phyloP scores from a whole-genome alignment of 2,113 vertebrate species.

The rabbit (Oryctolagus cuniculus) region DNA sequence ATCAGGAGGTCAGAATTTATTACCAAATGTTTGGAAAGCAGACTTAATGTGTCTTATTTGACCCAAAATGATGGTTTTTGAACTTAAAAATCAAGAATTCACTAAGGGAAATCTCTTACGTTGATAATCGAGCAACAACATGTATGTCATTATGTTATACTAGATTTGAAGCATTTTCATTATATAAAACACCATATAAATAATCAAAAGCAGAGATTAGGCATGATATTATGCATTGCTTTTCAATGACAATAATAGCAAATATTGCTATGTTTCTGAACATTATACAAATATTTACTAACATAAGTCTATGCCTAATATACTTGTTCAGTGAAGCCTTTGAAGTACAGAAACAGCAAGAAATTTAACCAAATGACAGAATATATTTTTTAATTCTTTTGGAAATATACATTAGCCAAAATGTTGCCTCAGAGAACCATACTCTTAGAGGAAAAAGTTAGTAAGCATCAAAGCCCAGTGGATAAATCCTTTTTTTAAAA shows the following conservation, averaged over 20 bases:
- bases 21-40: conserved; percentile 71
- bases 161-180: conserved; percentile 35
- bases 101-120: conserved; percentile 49
- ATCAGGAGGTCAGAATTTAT: conserved; percentile 57
- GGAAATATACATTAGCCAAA: conserved; percentile 29
- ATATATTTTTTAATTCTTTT: conserved; percentile 36
- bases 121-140: conserved; percentile 52
- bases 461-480: background rate
- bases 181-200: background rate
- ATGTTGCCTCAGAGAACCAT: background rate
- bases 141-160: background rate
- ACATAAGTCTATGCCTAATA: background rate
- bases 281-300: conserved; percentile 54
- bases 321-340: background rate
- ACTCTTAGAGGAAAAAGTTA: conserved; percentile 25
- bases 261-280: background rate
- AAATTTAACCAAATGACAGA: conserved; percentile 51
- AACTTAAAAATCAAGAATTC: conserved; percentile 61
- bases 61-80: conserved; percentile 59
- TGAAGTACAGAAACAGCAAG: background rate
- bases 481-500: background rate
- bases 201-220: conserved; percentile 55
- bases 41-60: conserved; percentile 27
- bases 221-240: conserved; percentile 14
- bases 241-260: conserved; percentile 1